Base-by-base conservation (phyloP, 2,113 vertebrate species). In the Sturnus vulgaris region DNA sequence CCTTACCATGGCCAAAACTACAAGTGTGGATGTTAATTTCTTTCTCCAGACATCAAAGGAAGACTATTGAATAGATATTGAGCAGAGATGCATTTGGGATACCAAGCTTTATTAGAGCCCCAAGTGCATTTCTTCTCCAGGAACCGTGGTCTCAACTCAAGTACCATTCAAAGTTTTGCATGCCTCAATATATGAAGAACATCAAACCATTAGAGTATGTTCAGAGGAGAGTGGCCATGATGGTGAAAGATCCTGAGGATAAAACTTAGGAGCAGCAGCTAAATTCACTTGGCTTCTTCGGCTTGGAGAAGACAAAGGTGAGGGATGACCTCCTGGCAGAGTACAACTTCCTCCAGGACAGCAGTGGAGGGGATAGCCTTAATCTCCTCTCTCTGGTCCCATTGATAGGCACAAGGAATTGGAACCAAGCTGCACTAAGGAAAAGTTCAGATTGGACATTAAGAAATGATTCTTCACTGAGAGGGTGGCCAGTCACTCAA, bases 81-180 rank as follows among this genome's bases (percentile, higher is more conserved):
- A 86, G 86, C 5, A 60, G 46, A 33, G 12, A 50, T 7, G 21
- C 9, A 60, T 19, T 5, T 56, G 50, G 23, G 5, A 2, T 23
- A 65, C 5, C 15, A 69, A 77, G 11, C 15, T 73, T 73, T 68
- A 37, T 49, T 66, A 82, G 14, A 11, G 7, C 5, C 5, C 6
- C n/a, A 84, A 27, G 12, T 9, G 6, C 1, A 4, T 15, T 28
- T 63, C 12, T 79, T 66, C 37, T 69, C 21, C 23, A 57, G 57
- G 21, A 39, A 39, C 7, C 4, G 2, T 0, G 2, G 47, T 9
- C n/a, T 22, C 18, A 30, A 3, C 17, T 81, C 2, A 0, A 61
- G 25, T 7, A 39, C 5, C 3, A 3, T 20, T 11, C 15, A 21
- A 27, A 59, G 11, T 52, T 85, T 24, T 37, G 8, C 7, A 49